A percentile compares a stretch with the other conserved stretches of the same genome.
Conservation (phyloP, 2,113 vertebrate genomes). For the Catharus fuscescens region DNA sequence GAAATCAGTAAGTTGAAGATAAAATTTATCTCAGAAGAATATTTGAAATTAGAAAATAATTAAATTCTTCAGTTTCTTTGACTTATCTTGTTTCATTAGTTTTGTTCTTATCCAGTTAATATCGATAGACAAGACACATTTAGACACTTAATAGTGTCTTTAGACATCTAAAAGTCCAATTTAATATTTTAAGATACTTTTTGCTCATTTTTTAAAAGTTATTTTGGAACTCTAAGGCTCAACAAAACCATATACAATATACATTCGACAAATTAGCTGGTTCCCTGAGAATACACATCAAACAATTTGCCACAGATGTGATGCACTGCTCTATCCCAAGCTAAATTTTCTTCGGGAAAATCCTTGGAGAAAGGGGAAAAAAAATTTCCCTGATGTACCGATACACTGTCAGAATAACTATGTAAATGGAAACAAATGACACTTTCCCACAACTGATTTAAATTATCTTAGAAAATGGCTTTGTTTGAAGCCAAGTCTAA, state of each 20-base stretch:
- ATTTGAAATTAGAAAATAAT: neutral
- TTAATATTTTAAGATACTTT: neutral
- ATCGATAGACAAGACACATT: neutral
- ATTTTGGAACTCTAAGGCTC: neutral
- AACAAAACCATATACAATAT: neutral
- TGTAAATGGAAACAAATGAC: neutral
- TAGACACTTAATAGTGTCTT: too few species aligned
- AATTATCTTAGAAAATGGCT: neutral
- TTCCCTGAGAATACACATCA: neutral
- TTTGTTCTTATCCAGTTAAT: neutral
- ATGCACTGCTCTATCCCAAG: neutral
- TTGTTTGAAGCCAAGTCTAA: neutral
- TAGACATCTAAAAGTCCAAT: neutral
- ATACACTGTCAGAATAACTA: neutral
- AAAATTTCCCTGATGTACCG: neutral
- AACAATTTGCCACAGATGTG: neutral
- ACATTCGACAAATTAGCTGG: neutral
- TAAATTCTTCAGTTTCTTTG: neutral
- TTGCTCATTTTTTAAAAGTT: neutral
- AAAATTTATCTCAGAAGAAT: neutral
- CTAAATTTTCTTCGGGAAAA: neutral
- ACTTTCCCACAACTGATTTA: neutral
- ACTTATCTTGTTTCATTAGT: neutral
- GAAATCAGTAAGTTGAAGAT: constrained; percentile 87
- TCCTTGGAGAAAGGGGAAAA: neutral